Evolutionary conservation across 2,113 vertebrate species (phyloP).

Genomic region (Egretta garzetta): DNA sequence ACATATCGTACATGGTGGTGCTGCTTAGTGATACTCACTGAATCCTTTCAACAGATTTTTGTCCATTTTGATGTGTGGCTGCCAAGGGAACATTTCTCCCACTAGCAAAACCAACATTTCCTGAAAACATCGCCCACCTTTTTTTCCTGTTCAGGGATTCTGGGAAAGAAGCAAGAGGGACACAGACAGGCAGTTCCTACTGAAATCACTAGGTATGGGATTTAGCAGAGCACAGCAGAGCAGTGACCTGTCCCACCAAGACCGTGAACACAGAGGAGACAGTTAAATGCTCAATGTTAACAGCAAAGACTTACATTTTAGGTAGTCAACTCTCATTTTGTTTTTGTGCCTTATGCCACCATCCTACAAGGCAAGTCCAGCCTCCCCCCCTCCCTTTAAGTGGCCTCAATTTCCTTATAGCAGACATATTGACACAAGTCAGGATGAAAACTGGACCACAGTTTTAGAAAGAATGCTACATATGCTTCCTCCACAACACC

Average conservation of each 20-base stretch:
- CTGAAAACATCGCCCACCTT: background rate
- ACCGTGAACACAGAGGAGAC: background rate
- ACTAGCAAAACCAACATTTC: background rate
- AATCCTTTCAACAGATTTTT: background rate
- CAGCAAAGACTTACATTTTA: background rate
- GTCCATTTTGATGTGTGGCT: background rate
- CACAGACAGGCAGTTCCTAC: background rate
- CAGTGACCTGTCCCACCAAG: background rate
- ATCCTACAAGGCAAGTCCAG: background rate
- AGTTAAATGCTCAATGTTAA: background rate
- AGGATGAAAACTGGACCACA: background rate
- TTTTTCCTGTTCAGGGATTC: background rate
- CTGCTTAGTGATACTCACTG: background rate
- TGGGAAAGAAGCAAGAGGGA: background rate
- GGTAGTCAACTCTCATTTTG: background rate
- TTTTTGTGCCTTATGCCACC: background rate
- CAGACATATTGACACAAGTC: background rate
- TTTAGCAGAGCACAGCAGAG: background rate
- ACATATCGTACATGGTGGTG: background rate
- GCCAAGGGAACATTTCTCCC: background rate
- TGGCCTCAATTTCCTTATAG: background rate
- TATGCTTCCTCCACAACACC: background rate
- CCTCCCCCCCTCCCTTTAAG: background rate
- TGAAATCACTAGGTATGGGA: background rate
- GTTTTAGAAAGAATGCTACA: background rate